A percentile compares a stretch with the other conserved stretches of the same genome.
phyloP scores from a whole-genome alignment of 2,888 invertebrate genomes.

The Epinotia ramella region DNA sequence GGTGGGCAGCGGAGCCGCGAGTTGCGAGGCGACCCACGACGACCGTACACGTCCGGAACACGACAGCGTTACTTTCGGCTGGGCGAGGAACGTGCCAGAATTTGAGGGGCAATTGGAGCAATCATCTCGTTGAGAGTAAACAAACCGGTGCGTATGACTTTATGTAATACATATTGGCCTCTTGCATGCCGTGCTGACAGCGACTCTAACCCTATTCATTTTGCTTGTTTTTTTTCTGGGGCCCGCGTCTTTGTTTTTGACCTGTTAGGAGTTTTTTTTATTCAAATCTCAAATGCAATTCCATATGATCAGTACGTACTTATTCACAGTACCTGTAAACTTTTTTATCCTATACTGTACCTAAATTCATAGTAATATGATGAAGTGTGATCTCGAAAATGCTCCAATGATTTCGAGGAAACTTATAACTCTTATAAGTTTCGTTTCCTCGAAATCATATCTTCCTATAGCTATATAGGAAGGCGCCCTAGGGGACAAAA shows the following conservation, averaged over 20 bases:
- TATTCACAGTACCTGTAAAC: too few species aligned
- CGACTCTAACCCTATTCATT: slow-evolving; percentile 43
- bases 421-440: too few species aligned
- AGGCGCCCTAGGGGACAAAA: too few species aligned
- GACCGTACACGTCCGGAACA: slow-evolving; percentile 62
- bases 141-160: slow-evolving; percentile 80
- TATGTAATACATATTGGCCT: slow-evolving; percentile 61
- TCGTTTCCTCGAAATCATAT: too few species aligned
- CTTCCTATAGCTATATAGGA: too few species aligned
- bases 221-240: slow-evolving; percentile 32
- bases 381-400: too few species aligned
- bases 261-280: too few species aligned
- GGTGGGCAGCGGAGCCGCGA: slow-evolving; percentile 63
- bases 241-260: background rate
- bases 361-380: too few species aligned
- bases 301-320: too few species aligned
- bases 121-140: slow-evolving; percentile 83
- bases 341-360: too few species aligned
- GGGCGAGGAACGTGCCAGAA: slow-evolving; percentile 78
- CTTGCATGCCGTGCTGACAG: slow-evolving; percentile 38
- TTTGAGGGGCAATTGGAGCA: slow-evolving; percentile 74
- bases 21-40: slow-evolving; percentile 67
- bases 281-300: too few species aligned
- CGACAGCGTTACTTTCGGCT: slow-evolving; percentile 54
- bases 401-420: too few species aligned